Conservation (phyloP, 2,888 invertebrate genomes). For the Mesopsocus fuscifrons region DNA sequence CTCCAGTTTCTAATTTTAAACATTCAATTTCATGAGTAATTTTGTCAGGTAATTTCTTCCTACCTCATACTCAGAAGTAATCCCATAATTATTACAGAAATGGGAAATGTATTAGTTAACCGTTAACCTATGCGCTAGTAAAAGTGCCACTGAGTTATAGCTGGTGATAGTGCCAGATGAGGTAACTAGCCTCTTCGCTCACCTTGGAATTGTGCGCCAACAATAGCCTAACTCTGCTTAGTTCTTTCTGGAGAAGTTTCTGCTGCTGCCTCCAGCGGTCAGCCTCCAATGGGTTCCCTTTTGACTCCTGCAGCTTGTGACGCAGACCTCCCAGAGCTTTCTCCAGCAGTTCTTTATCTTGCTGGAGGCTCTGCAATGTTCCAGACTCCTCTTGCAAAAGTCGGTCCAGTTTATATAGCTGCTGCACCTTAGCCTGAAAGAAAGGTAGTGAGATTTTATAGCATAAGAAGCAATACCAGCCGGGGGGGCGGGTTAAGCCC, state of each 20-base stretch:
- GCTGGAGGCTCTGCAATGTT: constrained; percentile 48
- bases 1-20: constrained; percentile 50
- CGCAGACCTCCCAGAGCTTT: constrained; percentile 42
- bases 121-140: too few species aligned
- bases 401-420: constrained; percentile 52
- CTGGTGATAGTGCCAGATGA: too few species aligned
- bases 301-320: constrained; percentile 42
- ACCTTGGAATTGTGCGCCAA: constrained; percentile 85
- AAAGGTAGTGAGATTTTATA: constrained; percentile 10
- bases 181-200: constrained; percentile 22
- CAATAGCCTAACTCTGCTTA: constrained; percentile 66
- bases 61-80: constrained; percentile 16
- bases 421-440: constrained; percentile 49
- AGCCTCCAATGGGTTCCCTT: constrained; percentile 37
- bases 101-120: too few species aligned
- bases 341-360: constrained; percentile 56
- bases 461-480: too few species aligned
- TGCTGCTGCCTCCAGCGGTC: constrained; percentile 52
- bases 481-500: too few species aligned
- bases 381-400: constrained; percentile 55
- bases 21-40: too few species aligned
- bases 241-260: constrained; percentile 50
- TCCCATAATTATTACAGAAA: background rate
- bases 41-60: too few species aligned
- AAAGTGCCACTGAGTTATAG: too few species aligned